phyloP scores from a whole-genome alignment of 2,113 vertebrate species.

The Steatornis caripensis region DNA sequence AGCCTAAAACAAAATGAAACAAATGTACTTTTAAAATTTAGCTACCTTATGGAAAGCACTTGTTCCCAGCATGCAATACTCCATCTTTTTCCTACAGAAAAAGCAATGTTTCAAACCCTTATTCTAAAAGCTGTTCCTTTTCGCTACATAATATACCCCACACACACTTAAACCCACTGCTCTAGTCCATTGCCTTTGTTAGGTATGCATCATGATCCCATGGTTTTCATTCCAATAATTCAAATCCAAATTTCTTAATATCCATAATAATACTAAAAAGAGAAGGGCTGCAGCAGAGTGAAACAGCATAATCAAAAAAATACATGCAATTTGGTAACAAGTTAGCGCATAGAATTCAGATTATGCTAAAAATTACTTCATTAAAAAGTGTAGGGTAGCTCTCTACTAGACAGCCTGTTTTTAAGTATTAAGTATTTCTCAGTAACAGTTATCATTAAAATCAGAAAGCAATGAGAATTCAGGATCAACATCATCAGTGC shows the following conservation, averaged over 20 bases:
- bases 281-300: conserved; percentile 14
- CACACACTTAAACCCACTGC: neutral
- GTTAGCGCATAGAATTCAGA: neutral
- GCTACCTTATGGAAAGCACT: conserved; percentile 67
- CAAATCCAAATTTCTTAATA: conserved; percentile 4
- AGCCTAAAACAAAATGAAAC: conserved; percentile 50
- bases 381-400: neutral
- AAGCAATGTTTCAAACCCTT: conserved; percentile 67
- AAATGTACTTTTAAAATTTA: conserved; percentile 65
- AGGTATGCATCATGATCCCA: neutral
- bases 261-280: neutral
- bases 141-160: neutral
- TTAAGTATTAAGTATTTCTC: neutral
- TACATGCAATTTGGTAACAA: conserved; percentile 23
- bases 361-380: neutral
- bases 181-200: neutral
- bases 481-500: neutral
- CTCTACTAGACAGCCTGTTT: neutral
- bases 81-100: conserved; percentile 69
- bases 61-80: conserved; percentile 69
- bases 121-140: conserved; percentile 51
- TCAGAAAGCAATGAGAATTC: neutral
- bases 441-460: neutral
- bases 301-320: conserved; percentile 7
- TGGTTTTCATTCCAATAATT: neutral